phyloP scores from a whole-genome alignment of 2,113 vertebrate species.

The Ptychochromis oligacanthus region DNA sequence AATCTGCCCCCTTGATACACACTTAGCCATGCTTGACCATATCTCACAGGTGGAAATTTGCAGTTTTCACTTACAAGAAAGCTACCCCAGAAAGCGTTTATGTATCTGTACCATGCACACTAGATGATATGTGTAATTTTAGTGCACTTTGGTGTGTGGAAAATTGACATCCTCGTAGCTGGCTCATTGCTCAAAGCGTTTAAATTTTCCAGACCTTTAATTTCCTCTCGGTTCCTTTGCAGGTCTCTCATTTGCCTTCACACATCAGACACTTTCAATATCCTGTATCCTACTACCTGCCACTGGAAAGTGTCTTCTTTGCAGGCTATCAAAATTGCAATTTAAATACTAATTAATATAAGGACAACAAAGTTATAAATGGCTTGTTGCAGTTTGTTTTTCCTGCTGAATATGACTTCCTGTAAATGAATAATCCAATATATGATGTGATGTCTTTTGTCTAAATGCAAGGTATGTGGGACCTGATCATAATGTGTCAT shows the following conservation, averaged over 20 bases:
- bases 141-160: conserved; percentile 44
- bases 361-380: conserved; percentile 3
- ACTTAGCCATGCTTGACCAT: conserved; percentile 65
- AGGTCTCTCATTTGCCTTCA: conserved; percentile 60
- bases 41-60: conserved; percentile 46
- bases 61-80: conserved; percentile 24
- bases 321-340: neutral
- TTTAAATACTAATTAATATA: neutral
- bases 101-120: neutral
- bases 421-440: neutral
- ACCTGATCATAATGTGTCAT: conserved; percentile 10
- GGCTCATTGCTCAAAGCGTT: conserved; percentile 41
- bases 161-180: conserved; percentile 40
- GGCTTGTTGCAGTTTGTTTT: neutral
- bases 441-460: conserved; percentile 7
- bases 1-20: conserved; percentile 45
- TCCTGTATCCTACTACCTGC: conserved; percentile 31
- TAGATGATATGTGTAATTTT: conserved; percentile 56
- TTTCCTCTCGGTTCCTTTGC: conserved; percentile 32
- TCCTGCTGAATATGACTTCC: neutral
- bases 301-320: neutral
- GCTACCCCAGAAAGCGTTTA: neutral
- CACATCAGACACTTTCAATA: conserved; percentile 33
- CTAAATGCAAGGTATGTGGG: neutral
- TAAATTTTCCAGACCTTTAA: conserved; percentile 53